Conservation (phyloP, 2,797 vertebrate species). For the Acanthiza pusilla region DNA sequence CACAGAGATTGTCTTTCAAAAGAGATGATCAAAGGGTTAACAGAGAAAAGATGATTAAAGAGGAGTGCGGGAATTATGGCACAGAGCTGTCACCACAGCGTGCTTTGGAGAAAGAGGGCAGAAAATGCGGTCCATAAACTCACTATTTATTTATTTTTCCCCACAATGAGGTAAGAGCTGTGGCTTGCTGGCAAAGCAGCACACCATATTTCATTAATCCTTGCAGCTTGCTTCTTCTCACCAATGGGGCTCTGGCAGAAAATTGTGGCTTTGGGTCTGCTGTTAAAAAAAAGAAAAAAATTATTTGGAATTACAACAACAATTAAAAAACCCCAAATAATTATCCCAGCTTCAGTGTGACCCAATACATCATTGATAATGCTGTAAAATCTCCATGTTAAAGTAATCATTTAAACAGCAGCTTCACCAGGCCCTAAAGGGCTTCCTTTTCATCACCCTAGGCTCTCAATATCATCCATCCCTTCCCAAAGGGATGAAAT, state of each 20-base stretch:
- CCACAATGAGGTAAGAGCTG: neutral
- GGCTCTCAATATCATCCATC: neutral
- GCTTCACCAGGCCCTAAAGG: neutral
- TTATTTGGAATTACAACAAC: neutral
- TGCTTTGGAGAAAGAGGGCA: neutral
- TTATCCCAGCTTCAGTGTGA: neutral
- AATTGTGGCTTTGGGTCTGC: neutral
- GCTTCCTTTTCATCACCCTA: neutral
- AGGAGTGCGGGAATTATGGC: neutral
- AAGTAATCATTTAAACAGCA: constrained; percentile 9
- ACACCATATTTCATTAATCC: neutral
- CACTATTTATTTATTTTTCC: neutral
- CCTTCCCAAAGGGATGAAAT: neutral
- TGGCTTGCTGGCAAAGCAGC: neutral
- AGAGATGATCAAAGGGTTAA: neutral
- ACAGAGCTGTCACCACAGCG: neutral
- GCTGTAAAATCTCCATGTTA: neutral
- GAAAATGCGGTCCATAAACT: neutral
- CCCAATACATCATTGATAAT: neutral
- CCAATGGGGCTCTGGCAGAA: neutral
- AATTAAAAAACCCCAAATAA: neutral
- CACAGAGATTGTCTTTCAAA: neutral
- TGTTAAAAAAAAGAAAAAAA: neutral
- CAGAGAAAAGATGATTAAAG: neutral
- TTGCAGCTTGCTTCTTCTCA: neutral